Evolutionary conservation across 2,113 vertebrate species (phyloP), one percentile per base, ranked within the genome.

Genomic region (Scartelaos histophorus): DNA sequence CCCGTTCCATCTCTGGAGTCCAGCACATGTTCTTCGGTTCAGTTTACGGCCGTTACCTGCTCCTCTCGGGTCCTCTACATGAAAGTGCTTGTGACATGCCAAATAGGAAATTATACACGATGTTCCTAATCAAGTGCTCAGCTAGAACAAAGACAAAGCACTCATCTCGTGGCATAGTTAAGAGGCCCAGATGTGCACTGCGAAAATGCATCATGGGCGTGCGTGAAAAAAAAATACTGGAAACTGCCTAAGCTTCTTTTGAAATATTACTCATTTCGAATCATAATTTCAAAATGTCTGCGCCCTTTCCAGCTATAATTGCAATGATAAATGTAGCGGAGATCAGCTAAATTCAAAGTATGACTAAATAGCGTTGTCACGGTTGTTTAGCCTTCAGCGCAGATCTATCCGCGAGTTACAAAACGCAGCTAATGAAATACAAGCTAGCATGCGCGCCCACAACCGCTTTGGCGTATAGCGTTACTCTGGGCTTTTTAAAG

Each of bases 41-140:
- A 0, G 51, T 53, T 53, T 82, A 90, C 58, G 62, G 54, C 78
- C 67, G 74, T 93, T n/a, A 94, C 91, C 92, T 93, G 90, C 87
- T 91, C 68, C 81, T 65, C 82, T 79, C 74, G 75, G 74, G 66
- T 73, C 65, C 58, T 75, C 75, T 90, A 92, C 87, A 93, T 93
- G 93, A 93, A 92, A 94, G 89, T 73, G 80, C 81, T 92, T 92
- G 90, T 56, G 76, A 84, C 78, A 66, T 79, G 49, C 49, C 87
- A 90, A 91, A 93, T 92, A 90, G 82, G 82, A 89, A 89, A 87
- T 81, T 64, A 83, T 70, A 67, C 87, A 88, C 76, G 75, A 89
- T 93, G 91, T 90, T 93, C 92, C 87, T 87, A 92, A 93, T 93
- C 89, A 92, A 79, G 85, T 43, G 21, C 81, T 88, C 71, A 51